phyloP scores from a whole-genome alignment of 2,888 invertebrate genomes.

The Saturnia pavonia region DNA sequence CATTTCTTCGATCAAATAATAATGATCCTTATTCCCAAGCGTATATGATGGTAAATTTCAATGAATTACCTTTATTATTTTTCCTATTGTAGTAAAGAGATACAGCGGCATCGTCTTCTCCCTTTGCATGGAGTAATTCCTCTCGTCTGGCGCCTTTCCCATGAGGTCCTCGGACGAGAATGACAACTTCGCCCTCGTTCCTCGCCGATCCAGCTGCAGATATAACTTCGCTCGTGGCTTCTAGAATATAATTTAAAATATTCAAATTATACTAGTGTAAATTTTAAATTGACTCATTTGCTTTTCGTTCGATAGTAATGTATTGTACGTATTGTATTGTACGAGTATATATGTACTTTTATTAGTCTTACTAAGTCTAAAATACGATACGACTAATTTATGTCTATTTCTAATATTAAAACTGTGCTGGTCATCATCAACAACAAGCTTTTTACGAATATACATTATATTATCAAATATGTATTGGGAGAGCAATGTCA shows the following conservation, averaged over 20 bases:
- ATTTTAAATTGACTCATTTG: not conserved
- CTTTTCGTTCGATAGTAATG: not conserved
- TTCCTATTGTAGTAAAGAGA: slow-evolving; percentile 65
- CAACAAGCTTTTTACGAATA: no score
- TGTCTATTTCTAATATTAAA: no score
- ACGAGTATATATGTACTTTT: no score
- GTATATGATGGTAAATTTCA: not conserved
- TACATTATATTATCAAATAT: no score
- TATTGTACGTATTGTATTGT: not conserved
- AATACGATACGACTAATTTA: no score
- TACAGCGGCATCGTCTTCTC: slow-evolving; percentile 56
- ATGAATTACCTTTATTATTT: slow-evolving; percentile 60
- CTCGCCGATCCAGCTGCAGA: slow-evolving; percentile 50
- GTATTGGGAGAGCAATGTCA: no score
- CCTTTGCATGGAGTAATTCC: slow-evolving; percentile 61
- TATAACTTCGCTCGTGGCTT: slow-evolving; percentile 58
- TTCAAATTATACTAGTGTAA: not conserved
- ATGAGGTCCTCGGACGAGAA: slow-evolving; percentile 60
- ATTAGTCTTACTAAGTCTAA: no score
- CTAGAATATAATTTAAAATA: slow-evolving; percentile 43
- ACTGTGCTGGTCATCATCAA: no score
- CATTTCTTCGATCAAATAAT: not conserved
- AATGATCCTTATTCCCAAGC: not conserved
- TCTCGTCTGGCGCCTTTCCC: slow-evolving; percentile 52
- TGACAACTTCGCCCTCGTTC: slow-evolving; percentile 59